Percentiles rank a stretch among this genome's conserved stretches.
phyloP scores from a whole-genome alignment of 2,797 vertebrate genomes.

The Falco berigora region DNA sequence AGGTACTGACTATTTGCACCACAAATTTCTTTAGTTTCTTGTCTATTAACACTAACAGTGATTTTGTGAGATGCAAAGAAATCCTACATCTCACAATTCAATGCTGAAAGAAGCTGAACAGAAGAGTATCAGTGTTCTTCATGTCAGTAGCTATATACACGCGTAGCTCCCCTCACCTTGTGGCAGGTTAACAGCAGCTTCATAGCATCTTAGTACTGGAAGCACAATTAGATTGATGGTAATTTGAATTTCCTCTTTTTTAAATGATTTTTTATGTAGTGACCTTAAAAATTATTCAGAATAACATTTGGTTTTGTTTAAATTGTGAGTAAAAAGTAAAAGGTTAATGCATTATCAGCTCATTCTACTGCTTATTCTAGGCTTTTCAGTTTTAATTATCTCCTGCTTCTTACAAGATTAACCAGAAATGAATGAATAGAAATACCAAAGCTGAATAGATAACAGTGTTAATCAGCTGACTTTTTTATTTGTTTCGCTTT shows the following conservation, averaged over 20 bases:
- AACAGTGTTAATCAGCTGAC: neutral
- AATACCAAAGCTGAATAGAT: neutral
- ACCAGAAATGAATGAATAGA: neutral
- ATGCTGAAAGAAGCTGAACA: neutral
- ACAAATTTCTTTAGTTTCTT: neutral
- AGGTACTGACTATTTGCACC: neutral
- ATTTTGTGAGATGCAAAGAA: neutral
- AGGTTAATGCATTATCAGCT: neutral
- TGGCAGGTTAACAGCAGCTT: neutral
- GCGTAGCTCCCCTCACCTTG: neutral
- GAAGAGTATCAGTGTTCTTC: neutral
- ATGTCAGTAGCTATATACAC: rapidly evolving
- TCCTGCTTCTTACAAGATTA: neutral
- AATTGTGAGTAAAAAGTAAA: neutral
- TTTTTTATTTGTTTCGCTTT: neutral
- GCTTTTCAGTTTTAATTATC: neutral
- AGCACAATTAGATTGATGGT: neutral
- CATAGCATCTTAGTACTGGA: neutral
- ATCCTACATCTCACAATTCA: neutral
- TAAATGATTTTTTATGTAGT: neutral
- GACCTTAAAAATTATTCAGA: neutral
- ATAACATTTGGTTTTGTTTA: neutral
- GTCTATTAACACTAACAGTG: neutral
- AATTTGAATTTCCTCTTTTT: neutral
- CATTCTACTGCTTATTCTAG: neutral